Conservation (phyloP, 2,888 invertebrate species). For the Morpho deidamia region DNA sequence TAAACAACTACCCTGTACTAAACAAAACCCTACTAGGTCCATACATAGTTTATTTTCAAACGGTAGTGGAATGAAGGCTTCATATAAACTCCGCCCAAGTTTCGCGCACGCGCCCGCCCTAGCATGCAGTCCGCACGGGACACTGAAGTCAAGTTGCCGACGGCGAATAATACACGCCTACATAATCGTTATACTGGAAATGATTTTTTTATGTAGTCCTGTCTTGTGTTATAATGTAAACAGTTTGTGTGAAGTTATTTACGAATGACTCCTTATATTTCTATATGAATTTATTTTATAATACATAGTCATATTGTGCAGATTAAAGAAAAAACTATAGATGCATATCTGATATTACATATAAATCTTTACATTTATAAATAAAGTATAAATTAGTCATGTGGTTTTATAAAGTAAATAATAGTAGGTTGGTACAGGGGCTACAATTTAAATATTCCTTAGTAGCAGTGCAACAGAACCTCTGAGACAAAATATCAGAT, state of each 20-base stretch:
- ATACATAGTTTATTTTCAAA: constrained; percentile 28
- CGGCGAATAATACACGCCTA: constrained; percentile 68
- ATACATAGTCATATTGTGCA: too few species aligned
- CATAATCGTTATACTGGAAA: constrained; percentile 70
- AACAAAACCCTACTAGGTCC: constrained; percentile 18
- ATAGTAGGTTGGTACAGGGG: too few species aligned
- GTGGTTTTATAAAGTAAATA: too few species aligned
- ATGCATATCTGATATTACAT: too few species aligned
- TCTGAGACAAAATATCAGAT: background rate
- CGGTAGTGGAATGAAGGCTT: constrained; percentile 41
- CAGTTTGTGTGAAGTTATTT: constrained; percentile 19
- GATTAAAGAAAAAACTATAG: too few species aligned
- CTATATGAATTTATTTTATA: too few species aligned
- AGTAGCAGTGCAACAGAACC: too few species aligned
- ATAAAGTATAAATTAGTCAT: too few species aligned
- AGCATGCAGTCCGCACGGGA: constrained; percentile 23
- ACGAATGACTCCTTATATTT: constrained; percentile 15
- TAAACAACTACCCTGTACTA: constrained; percentile 18
- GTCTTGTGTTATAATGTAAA: constrained; percentile 39
- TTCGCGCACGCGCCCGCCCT: constrained; percentile 64
- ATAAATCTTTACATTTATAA: too few species aligned
- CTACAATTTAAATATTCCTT: too few species aligned
- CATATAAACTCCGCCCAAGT: constrained; percentile 50
- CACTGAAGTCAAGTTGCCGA: constrained; percentile 33
- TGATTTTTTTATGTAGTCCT: constrained; percentile 65